Base-by-base conservation (phyloP, 2,888 invertebrate species). In the Chydorus sphaericus region DNA sequence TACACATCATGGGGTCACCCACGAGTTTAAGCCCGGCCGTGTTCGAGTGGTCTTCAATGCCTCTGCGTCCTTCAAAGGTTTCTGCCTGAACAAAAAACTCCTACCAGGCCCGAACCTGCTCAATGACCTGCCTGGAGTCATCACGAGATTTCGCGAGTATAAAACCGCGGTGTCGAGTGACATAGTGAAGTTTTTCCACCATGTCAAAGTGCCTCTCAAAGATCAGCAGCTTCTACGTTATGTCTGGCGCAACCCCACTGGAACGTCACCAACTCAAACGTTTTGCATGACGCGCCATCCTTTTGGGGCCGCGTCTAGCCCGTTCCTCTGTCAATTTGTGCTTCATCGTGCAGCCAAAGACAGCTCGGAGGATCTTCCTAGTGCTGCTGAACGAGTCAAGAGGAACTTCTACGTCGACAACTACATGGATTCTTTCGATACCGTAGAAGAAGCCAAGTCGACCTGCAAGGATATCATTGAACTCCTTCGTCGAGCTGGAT, bases 1-100 rank as follows among this genome's bases (percentile, higher is more conserved):
- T 1, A 61, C 61, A 2, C 61, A 63, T 29, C 61, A 62, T 57
- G 57, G 55, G 1, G 61, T 59, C 30, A 38, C 28, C 0, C 58
- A 57, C 28, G 57, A 58, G 4, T 60, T 58, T 23, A 62, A 62
- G 44, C 60, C 62, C 4, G 55, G 54, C 20, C 59, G 60, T 28
- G 20, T 60, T 1, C 44, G 63, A 8, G 18, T 63, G 2, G 62
- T 63, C 2, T 62, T 61, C 23, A 59, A 62, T 33, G 60, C 61
- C 0, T 58, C 61, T 2, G 59, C 60, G 7, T 57, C 50, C 23
- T 33, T 11, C 26, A 10, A 55, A 26, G 59, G 60, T 5, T 29
- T 4, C 4, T 51, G 53, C 36, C 52, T 61, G 2, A 62, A 62
- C 55, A 59, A 62, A 26, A 14, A 29, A 6, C 26, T 62, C 0